Evolutionary conservation across 2,797 vertebrate species (phyloP).

Genomic region (Momotus momota): DNA sequence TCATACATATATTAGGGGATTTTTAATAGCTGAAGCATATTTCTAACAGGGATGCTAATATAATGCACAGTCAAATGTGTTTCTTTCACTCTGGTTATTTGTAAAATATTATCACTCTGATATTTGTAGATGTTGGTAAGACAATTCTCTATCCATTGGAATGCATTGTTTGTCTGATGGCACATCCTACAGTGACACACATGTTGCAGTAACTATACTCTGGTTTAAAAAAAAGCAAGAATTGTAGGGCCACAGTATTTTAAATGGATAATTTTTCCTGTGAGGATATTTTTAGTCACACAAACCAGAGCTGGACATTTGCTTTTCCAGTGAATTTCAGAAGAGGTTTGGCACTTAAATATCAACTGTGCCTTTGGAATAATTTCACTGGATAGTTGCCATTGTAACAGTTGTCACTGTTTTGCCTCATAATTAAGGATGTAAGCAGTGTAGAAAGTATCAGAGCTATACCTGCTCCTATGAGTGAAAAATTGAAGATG

Average conservation of each 20-base stretch:
- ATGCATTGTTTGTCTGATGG: neutral
- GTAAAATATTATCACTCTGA: neutral
- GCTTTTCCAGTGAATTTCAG: neutral
- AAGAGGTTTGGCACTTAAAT: neutral
- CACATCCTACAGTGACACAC: neutral
- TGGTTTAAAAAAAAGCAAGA: neutral
- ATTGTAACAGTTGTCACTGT: neutral
- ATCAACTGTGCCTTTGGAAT: neutral
- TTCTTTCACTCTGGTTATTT: conserved; percentile 9
- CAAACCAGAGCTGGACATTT: neutral
- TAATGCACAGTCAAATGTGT: neutral
- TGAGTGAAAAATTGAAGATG: neutral
- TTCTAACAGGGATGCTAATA: neutral
- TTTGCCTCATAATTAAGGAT: neutral
- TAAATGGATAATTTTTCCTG: neutral
- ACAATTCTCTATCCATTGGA: neutral
- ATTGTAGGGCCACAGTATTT: neutral
- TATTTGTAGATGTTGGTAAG: neutral
- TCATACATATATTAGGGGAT: neutral
- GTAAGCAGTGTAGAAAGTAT: neutral
- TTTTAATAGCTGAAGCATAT: neutral
- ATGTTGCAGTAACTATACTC: neutral
- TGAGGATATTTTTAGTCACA: neutral
- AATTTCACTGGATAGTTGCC: neutral
- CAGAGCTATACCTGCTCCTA: neutral